Evolutionary conservation across 2,113 vertebrate species (phyloP).

Genomic region (Pyrgilauda ruficollis): DNA sequence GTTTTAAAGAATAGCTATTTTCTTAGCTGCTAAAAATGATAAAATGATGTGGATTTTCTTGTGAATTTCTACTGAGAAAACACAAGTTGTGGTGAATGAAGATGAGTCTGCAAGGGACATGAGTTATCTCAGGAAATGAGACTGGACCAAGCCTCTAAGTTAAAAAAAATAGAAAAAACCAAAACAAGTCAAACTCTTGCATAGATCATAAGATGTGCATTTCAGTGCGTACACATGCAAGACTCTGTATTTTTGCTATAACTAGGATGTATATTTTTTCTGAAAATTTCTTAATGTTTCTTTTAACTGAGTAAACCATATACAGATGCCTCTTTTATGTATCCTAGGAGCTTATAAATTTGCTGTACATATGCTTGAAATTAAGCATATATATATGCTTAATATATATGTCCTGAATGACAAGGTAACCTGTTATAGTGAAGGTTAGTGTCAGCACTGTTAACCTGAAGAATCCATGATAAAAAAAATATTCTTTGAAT

Average conservation of each 20-base stretch:
- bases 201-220: background rate
- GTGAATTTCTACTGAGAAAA: background rate
- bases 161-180: background rate
- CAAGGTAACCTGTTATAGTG: background rate
- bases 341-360: background rate
- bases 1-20: background rate
- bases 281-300: background rate
- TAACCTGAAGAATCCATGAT: background rate
- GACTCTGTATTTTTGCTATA: background rate
- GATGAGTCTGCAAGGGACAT: background rate
- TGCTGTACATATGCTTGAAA: background rate
- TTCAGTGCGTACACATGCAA: background rate
- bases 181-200: background rate
- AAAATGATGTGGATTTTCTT: background rate
- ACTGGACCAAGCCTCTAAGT: background rate
- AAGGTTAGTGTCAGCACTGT: background rate
- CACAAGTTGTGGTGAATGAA: background rate
- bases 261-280: background rate
- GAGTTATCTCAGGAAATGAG: background rate
- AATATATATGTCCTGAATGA: background rate
- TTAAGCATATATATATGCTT: background rate
- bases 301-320: background rate
- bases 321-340: background rate
- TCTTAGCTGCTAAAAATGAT: background rate
- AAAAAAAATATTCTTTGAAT: background rate